phyloP scores from a whole-genome alignment of 1,140 invertebrate species.

The Apolygus lucorum region DNA sequence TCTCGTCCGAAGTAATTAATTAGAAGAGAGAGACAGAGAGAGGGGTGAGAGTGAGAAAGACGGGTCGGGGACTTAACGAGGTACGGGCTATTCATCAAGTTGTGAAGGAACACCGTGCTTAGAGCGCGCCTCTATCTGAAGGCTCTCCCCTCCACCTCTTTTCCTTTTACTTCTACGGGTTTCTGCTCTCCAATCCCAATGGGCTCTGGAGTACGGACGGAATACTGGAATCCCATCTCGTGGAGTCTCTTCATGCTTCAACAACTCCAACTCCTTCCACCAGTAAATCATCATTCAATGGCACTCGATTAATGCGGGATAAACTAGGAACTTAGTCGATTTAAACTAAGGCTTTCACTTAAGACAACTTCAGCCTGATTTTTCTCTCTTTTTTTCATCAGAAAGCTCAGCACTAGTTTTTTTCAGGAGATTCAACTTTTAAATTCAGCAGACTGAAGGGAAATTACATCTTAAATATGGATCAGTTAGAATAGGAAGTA shows the following conservation, averaged over 20 bases:
- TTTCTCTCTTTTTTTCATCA: neutral
- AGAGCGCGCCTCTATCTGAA: neutral
- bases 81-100: conserved; percentile 12
- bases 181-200: neutral
- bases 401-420: neutral
- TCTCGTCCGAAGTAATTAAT: conserved; percentile 13
- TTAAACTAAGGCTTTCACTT: conserved; percentile 5
- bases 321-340: conserved; percentile 12
- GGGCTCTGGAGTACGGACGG: neutral
- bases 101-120: conserved; percentile 11
- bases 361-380: neutral
- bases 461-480: too few relatives aligned
- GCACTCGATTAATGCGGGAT: conserved; percentile 7
- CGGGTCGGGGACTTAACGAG: neutral
- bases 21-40: conserved; percentile 1
- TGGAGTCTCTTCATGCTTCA: neutral
- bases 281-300: conserved; percentile 10
- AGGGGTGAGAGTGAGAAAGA: neutral
- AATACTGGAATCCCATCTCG: conserved; percentile 13
- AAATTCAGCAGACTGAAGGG: too few relatives aligned
- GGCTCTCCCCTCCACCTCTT: neutral
- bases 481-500: too few relatives aligned
- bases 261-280: neutral
- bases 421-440: too few relatives aligned
- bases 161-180: neutral